Base-by-base conservation (phyloP, 2,113 vertebrate genomes). In the Pelodiscus sinensis region DNA sequence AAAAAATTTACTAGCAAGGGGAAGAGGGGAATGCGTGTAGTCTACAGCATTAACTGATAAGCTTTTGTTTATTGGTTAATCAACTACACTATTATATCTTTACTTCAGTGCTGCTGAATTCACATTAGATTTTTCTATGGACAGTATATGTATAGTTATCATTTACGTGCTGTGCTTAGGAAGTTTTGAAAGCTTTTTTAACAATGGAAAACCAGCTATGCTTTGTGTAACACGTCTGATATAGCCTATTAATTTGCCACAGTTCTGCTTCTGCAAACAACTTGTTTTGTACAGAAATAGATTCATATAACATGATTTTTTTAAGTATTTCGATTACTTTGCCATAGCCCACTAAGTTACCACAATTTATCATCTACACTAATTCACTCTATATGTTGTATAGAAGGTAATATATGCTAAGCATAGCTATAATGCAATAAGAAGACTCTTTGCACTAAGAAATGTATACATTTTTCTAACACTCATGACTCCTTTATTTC, bases 401-500 rank as follows among this genome's bases (percentile, higher is more conserved):
- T 38, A 44, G 73, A 25, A 71, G 7, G n/a, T 18, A 68, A 68
- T 68, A 22, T 44, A 38, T 75, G 71, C 35, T 75, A 44, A 24
- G 22, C 21, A 25, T 25, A 25, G 35, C 12, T 50, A 6, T 50
- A 73, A 15, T 51, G 54, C n/a, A 1, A 5, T 1, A 4, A 55
- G 13, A 68, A 80, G 51, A 16, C 22, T 25, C 8, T 13, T 60
- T 50, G 57, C 81, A 51, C 0, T 4, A 3, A 31, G 44, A 44
- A 35, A 16, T 82, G 1, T 18, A n/a, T 51, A 3, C 44, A 44
- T 10, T 81, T 58, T 21, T 18, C 3, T 44, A 8, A 50, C 89
- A 0, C 77, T 95, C 73, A 85, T 86, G 25, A 57, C 91, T 89
- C 9, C n/a, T 90, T 2, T 89, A 13, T 90, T 92, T 80, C 96